Conservation (phyloP, 1,140 invertebrate species). For the Caenorhabditis remanei region DNA sequence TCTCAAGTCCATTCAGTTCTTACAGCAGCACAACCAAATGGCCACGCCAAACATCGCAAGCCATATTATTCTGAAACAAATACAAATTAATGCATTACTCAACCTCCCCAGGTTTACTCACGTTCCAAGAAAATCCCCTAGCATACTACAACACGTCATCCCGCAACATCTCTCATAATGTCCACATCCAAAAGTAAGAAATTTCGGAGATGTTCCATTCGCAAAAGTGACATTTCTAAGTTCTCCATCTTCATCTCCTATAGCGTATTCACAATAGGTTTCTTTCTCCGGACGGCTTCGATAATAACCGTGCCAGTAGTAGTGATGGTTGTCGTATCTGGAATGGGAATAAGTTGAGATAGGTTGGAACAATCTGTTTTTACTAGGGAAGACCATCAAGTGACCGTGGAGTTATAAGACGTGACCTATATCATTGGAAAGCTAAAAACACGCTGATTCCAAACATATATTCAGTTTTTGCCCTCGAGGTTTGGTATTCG, state of each 20-base stretch:
- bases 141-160: background rate
- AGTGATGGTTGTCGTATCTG: constrained; percentile 19
- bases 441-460: too few relatives aligned
- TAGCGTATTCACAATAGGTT: constrained; percentile 8
- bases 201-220: background rate
- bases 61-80: background rate
- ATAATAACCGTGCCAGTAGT: background rate
- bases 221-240: background rate
- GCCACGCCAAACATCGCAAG: background rate
- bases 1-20: too few relatives aligned
- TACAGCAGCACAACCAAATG: too few relatives aligned
- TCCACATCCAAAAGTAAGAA: background rate
- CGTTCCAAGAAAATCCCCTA: background rate
- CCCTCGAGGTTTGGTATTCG: too few relatives aligned
- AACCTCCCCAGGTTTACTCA: background rate
- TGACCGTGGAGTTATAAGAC: background rate
- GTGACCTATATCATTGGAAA: too few relatives aligned
- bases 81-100: background rate
- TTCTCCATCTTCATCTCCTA: background rate
- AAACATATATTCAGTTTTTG: too few relatives aligned
- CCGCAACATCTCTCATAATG: constrained; percentile 3
- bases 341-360: background rate
- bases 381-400: background rate
- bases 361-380: too few relatives aligned
- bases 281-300: background rate